Base-by-base conservation (phyloP, 1,140 invertebrate species). In the Brachionus asplanchnoidis region DNA sequence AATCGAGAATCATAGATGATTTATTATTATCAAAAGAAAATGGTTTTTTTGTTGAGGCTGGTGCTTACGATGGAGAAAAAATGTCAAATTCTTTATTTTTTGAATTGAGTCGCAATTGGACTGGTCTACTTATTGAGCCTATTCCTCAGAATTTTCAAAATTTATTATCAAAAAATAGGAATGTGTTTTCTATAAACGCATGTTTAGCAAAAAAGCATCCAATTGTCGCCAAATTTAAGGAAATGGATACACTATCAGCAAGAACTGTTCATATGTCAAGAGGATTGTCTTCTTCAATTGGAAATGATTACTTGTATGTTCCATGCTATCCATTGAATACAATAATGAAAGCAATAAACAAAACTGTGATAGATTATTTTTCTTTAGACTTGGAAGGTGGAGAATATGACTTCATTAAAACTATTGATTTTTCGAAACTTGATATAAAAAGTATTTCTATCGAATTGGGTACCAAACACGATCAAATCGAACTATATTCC, bases 111-210 rank as follows among this genome's bases (percentile, higher is more conserved):
- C 90, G 93, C 8, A 91, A 90, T 60, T 95, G 94, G 94, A 90
- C 89, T 82, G 94, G 94, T 2, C 89, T 94, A 7, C 90, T 94
- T 60, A 92, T 94, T 12, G 92, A 94, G 80, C 93, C 94, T 0
- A 93, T 94, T 87, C 92, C 28, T 17, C 94, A 88, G 1, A 91
- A 91, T 84, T 91, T 90, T 86, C 85, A 86, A 5, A 86, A 89
- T 46, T 87, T 91, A 86, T 26, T 89, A 1, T 84, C 84, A 4
- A 91, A 91, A 28, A 56, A 66, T 14, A 44, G 84, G 14, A 60
- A 82, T 9, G 44, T 46, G 12, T 85, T 56, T 53, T 60, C 77
- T 11, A 82, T 85, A 14, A 79, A 83, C 26, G 78, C 78, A 6
- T 85, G 75, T 42, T 20, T 75, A 11, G 14, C 84, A 4, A 40